Conservation (phyloP, 1,140 invertebrate species). For the Cataglyphis hispanica region DNA sequence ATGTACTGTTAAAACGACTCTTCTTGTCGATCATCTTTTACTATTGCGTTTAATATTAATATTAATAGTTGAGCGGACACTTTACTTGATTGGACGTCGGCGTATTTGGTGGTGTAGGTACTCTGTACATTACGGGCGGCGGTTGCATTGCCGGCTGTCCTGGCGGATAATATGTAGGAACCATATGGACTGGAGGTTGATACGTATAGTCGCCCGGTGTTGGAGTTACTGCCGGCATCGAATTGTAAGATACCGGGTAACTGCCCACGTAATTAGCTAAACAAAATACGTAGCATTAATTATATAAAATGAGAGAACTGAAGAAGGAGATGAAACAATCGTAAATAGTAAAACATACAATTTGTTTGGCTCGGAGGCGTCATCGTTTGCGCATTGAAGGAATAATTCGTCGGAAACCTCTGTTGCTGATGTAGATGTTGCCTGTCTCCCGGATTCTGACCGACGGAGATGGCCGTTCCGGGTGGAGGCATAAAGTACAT, state of each 20-base stretch:
- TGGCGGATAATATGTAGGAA: constrained; percentile 82
- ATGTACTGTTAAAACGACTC: neutral
- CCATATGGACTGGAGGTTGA: constrained; percentile 82
- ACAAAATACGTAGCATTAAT: constrained; percentile 58
- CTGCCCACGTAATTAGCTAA: constrained; percentile 82
- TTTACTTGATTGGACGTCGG: constrained; percentile 84
- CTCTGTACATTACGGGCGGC: constrained; percentile 83
- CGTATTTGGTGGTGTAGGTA: constrained; percentile 84
- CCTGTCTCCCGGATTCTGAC: constrained; percentile 80
- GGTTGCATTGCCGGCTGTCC: constrained; percentile 82
- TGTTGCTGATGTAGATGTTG: constrained; percentile 82
- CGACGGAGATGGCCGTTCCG: constrained; percentile 78
- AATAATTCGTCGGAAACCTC: constrained; percentile 82
- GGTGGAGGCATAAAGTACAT: constrained; percentile 85
- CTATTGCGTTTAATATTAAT: neutral
- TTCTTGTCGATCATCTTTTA: neutral
- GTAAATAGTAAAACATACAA: constrained; percentile 67
- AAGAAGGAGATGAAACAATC: neutral
- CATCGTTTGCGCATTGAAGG: constrained; percentile 84
- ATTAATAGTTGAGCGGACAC: neutral
- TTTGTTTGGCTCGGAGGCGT: constrained; percentile 82
- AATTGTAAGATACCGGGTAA: constrained; percentile 83
- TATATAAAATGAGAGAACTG: neutral
- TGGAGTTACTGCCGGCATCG: constrained; percentile 80
- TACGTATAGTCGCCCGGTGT: constrained; percentile 81